Evolutionary conservation across 2,797 vertebrate species (phyloP), one percentile per base, ranked within the genome.

Genomic region (Rhinoraja longicauda): DNA sequence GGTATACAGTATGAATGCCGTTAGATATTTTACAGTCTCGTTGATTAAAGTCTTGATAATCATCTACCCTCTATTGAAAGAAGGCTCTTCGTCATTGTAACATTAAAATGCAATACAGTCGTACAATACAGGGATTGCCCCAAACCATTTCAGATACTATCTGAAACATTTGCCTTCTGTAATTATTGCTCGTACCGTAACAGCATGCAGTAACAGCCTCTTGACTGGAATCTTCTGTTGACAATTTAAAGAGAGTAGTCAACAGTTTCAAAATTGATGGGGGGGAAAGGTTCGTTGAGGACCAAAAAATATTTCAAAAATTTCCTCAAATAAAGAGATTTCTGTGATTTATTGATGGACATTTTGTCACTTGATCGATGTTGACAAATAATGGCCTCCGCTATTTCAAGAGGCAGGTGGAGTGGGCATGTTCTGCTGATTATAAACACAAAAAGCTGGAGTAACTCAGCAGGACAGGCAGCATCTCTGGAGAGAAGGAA

Each of bases 311-410:
- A 12, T 32, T 91, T 45, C 73, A 29, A 21, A 73, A 45, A 72
- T 90, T 19, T 24, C 9, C 36, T 9, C 5, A 91, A 45, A 45
- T 45, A 75, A 92, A 19, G 1, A n/a, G 26, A 29, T 75, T 92
- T 36, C 39, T 53, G 90, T 75, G 39, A 53, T 67, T 73, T 92
- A 62, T 88, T 88, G 70, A 13, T 39, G 36, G 32, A 64, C 64
- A 70, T 70, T 39, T 70, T 39, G 86, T 29, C 86, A 73, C 12
- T 90, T 70, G n/a, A 75, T 73, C 75, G 70, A 92, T 92, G 39
- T 26, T 53, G 70, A 39, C 70, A 92, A 73, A 57, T 17, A 36
- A 53, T 26, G 13, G 9, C 72, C 90, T 73, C 72, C 73, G 90
- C 45, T 39, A 53, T 92, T 53, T 92, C 45, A 53, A 45, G 2